Evolutionary conservation across 35 echinoderm and acorn worm genomes (phyloP).

Genomic region (Amphiura filiformis): DNA sequence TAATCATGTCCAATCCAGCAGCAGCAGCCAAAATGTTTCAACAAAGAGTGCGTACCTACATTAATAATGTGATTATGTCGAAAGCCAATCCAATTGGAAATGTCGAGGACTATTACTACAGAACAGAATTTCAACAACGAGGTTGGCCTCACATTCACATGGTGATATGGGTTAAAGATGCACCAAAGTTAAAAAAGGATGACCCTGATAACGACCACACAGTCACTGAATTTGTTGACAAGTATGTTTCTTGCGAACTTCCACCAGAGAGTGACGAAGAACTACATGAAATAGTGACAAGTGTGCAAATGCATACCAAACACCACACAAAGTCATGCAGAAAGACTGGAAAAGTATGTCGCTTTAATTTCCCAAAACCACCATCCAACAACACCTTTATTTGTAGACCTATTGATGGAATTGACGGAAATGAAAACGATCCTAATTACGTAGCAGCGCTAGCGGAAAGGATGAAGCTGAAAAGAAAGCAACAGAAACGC

Average conservation of each 20-base stretch:
- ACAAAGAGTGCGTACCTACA: slow-evolving; percentile 47
- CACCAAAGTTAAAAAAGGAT: neutral
- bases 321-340: neutral
- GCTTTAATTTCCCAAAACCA: neutral
- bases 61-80: slow-evolving; percentile 52
- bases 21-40: slow-evolving; percentile 83
- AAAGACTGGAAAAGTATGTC: neutral
- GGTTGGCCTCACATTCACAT: slow-evolving; percentile 46
- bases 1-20: slow-evolving; percentile 38
- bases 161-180: slow-evolving; percentile 8
- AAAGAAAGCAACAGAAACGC: slow-evolving; percentile 9
- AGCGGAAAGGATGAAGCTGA: neutral
- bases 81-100: slow-evolving; percentile 43
- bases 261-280: neutral
- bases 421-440: neutral
- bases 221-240: slow-evolving; percentile 58
- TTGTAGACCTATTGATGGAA: neutral
- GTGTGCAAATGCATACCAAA: neutral
- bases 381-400: neutral
- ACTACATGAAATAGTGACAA: neutral
- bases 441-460: neutral
- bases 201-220: slow-evolving; percentile 42
- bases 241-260: slow-evolving; percentile 42
- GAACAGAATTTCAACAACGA: slow-evolving; percentile 59
- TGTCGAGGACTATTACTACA: slow-evolving; percentile 63